phyloP scores from a whole-genome alignment of 2,888 invertebrate species.

The Catonia carolina region DNA sequence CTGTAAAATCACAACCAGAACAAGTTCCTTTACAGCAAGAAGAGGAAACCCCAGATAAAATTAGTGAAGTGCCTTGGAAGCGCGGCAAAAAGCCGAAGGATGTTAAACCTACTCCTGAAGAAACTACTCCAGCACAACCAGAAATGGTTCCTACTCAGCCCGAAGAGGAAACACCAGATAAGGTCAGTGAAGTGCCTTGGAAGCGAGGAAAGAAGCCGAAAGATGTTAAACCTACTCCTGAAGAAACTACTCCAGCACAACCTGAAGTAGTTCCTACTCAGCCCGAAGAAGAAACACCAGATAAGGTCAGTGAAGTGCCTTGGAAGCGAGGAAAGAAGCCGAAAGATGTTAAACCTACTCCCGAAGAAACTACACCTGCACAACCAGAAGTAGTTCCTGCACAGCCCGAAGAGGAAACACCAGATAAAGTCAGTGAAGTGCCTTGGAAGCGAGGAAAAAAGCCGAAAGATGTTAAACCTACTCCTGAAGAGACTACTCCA shows the following conservation, averaged over 20 bases:
- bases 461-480: neutral
- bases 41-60: too few relatives aligned
- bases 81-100: too few relatives aligned
- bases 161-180: neutral
- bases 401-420: too few relatives aligned
- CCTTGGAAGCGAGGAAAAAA: constrained; percentile 1
- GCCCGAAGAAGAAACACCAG: too few relatives aligned
- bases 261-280: too few relatives aligned
- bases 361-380: neutral
- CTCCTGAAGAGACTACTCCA: neutral
- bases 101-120: constrained; percentile 14
- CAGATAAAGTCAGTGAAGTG: too few relatives aligned
- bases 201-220: neutral
- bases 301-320: neutral
- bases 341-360: neutral
- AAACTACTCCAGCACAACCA: constrained; percentile 24
- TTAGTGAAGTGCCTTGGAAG: too few relatives aligned
- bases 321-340: neutral
- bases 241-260: constrained; percentile 23
- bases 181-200: neutral
- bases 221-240: constrained; percentile 8
- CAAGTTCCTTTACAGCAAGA: too few relatives aligned
- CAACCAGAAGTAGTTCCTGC: too few relatives aligned
- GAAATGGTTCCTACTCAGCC: constrained; percentile 6
- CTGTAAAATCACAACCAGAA: neutral